Conservation (phyloP, 2,113 vertebrate species). For the Craseonycteris thonglongyai region DNA sequence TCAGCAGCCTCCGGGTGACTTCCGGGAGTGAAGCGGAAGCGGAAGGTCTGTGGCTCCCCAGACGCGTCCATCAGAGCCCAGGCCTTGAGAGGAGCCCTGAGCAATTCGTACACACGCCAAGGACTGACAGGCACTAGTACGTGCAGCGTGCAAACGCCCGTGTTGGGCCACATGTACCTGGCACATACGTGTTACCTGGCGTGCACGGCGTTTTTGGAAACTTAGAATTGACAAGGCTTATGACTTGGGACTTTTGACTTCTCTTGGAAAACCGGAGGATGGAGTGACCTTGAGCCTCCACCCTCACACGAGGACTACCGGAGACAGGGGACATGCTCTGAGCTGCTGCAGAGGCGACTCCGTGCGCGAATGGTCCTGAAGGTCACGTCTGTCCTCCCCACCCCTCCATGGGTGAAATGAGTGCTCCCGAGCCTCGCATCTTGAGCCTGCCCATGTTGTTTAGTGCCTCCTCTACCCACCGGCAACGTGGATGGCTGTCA, state of each 20-base stretch:
- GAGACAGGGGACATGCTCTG: fast-evolving
- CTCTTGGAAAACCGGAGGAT: not conserved
- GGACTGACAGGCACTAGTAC: not conserved
- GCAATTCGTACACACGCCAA: not conserved
- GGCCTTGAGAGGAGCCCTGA: not conserved
- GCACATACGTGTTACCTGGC: not conserved
- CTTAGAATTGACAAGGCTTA: not conserved
- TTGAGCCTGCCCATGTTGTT: not conserved
- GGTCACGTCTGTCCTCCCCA: not conserved
- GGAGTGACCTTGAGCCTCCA: not conserved
- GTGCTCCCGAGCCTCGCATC: not conserved
- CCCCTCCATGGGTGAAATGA: not conserved
- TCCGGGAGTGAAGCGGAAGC: no score
- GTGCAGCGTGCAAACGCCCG: not conserved
- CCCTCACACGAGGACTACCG: not conserved
- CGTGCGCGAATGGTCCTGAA: not conserved
- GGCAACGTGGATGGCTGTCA: not conserved
- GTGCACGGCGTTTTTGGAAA: not conserved
- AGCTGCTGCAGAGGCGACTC: not conserved
- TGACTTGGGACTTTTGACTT: not conserved
- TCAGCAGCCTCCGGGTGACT: no score
- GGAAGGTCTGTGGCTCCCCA: no score
- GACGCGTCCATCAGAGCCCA: not conserved
- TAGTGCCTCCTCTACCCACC: not conserved
- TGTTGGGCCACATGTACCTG: not conserved